phyloP scores from a whole-genome alignment of 1,140 invertebrate species.

The Aphis gossypii region DNA sequence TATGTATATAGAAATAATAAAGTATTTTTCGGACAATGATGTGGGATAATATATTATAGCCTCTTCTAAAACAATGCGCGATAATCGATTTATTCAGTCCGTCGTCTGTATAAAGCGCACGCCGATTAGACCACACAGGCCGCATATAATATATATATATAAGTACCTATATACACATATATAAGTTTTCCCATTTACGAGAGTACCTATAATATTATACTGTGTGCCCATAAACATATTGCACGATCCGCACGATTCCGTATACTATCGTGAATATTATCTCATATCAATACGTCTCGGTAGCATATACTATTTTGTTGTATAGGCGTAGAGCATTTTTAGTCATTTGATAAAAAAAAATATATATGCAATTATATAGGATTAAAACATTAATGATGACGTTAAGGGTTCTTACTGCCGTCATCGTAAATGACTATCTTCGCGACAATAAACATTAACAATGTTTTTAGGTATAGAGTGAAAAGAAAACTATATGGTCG shows the following conservation, averaged over 20 bases:
- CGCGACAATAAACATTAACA: background rate
- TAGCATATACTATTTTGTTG: background rate
- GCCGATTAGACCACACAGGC: background rate
- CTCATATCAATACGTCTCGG: background rate
- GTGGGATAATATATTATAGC: background rate
- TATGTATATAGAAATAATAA: background rate
- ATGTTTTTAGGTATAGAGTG: background rate
- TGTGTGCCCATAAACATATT: background rate
- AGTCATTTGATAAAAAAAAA: background rate
- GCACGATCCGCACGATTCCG: background rate
- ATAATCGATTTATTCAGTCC: conserved; percentile 2
- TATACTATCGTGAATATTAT: background rate
- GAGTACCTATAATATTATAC: no score
- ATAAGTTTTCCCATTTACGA: background rate
- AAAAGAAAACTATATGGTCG: background rate
- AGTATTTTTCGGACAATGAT: background rate
- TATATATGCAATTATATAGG: background rate
- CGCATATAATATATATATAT: background rate
- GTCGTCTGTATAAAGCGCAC: background rate
- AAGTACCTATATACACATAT: background rate
- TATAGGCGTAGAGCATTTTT: background rate
- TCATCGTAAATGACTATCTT: background rate
- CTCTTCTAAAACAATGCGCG: background rate
- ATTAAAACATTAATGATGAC: background rate
- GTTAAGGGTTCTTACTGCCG: background rate